Evolutionary conservation across 1,140 invertebrate species (phyloP).

Genomic region (Camponotus pennsylvanicus): DNA sequence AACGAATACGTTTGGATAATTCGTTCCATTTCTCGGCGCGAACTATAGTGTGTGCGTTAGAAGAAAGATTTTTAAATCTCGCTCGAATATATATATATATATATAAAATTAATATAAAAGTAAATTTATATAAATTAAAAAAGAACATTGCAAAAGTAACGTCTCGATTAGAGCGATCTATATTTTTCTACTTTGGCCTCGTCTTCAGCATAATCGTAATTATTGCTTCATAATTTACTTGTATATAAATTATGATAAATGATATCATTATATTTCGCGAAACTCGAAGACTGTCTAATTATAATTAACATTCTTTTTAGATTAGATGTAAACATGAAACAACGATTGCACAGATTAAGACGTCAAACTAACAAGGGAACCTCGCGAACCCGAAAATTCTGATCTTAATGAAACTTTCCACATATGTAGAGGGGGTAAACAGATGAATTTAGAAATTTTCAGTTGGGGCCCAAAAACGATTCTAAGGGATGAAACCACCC

Average conservation of each 20-base stretch:
- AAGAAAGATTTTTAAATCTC: background rate
- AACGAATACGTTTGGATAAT: slow-evolving; percentile 9
- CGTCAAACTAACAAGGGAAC: no score
- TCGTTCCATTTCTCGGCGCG: background rate
- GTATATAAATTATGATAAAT: slow-evolving; percentile 2
- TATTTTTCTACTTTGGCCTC: slow-evolving; percentile 40
- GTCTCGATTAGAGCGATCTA: slow-evolving; percentile 12
- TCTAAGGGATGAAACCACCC: no score
- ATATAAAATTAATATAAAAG: background rate
- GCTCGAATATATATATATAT: no score
- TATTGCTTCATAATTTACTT: slow-evolving; percentile 31
- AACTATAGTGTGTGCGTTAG: no score
- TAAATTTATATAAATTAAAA: background rate
- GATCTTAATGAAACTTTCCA: no score
- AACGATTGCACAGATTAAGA: slow-evolving; percentile 47
- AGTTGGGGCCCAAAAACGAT: no score
- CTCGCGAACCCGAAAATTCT: no score
- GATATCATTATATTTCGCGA: background rate
- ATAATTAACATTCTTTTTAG: slow-evolving; percentile 40
- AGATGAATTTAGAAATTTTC: no score
- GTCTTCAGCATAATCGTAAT: slow-evolving; percentile 1
- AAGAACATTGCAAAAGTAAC: slow-evolving; percentile 17
- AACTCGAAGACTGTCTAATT: slow-evolving; percentile 26
- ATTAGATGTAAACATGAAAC: slow-evolving; percentile 38
- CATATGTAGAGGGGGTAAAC: no score